phyloP scores from a whole-genome alignment of 2,797 vertebrate species.

The Anas capensis region DNA sequence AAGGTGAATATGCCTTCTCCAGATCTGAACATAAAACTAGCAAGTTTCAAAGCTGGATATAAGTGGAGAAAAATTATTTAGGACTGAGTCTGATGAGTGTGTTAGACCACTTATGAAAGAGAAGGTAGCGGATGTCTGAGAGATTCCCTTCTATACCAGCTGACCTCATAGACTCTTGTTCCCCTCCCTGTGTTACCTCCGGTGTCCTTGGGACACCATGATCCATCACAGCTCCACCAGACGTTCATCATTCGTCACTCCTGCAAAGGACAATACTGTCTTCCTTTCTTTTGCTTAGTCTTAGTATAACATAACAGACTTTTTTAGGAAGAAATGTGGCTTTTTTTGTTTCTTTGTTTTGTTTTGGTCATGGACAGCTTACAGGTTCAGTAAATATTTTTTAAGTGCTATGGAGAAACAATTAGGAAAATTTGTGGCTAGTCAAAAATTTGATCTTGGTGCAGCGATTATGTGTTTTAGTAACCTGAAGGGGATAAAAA shows the following conservation, averaged over 20 bases:
- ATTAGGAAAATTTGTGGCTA: background rate
- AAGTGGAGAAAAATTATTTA: background rate
- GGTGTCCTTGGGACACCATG: rapidly evolving
- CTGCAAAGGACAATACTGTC: background rate
- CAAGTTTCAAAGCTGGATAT: background rate
- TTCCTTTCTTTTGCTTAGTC: background rate
- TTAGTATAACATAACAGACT: rapidly evolving
- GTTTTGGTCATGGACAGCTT: rapidly evolving
- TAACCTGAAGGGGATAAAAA: background rate
- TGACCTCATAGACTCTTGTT: background rate
- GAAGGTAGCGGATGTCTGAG: background rate
- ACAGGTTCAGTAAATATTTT: background rate
- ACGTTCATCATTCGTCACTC: background rate
- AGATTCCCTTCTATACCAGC: background rate
- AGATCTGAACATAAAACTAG: background rate
- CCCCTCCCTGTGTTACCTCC: background rate
- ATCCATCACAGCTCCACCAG: background rate
- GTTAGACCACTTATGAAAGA: background rate
- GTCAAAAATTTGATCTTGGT: background rate
- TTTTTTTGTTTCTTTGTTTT: too few relatives aligned
- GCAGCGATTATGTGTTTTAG: background rate
- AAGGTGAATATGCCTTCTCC: background rate
- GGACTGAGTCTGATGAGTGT: background rate
- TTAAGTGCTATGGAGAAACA: background rate
- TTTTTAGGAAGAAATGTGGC: background rate